Base-by-base conservation (phyloP, 2,888 invertebrate genomes). In the Thecophora atra region DNA sequence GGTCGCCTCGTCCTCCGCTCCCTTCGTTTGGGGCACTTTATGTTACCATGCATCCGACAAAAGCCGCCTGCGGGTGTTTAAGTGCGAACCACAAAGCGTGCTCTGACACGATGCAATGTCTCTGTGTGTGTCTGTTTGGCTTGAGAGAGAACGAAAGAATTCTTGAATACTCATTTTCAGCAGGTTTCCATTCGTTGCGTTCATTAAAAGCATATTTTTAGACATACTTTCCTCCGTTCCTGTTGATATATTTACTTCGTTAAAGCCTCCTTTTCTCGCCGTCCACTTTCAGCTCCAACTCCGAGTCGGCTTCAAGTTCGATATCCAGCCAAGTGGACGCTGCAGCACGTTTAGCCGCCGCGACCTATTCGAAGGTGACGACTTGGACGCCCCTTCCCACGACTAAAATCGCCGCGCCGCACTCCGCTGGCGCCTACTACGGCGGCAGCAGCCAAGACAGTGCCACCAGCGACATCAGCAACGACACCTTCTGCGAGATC, bases 301-400 rank as follows among this genome's bases (percentile, higher is more conserved):
- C 88, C 13, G 90, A 90, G 70, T 88, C 90, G 26, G 87, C 88
- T 47, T 89, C 89, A 54, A 89, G 88, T 77, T 90, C 90, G 0
- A 89, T 90, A 72, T 90, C 90, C 26, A 86, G 87, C 68, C 83
- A 86, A 74, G 86, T 86, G 21, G 86, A 86, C 75, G 86, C 86
- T 5, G 85, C 82, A 2, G 81, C 84, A 24, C 85, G 86, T 0
- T 78, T 84, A 17, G 28, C 58, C 3, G 28, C 58, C 0, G 58
- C 58, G 0, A 11, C 58, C 24, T 24, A 58, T 17, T 4, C 58
- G 17, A 28, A 28, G 26, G 58, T 58, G 21, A 75, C 47, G 47
- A 58, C 76, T 60, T 85, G 85, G 85, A 81, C 82, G 26, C 80
- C 80, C 1, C 82, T 83, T 70, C 83, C 84, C 28, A 82, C 82